These are phyloP conservation scores for Xiphophorus maculatus DNA, from an alignment of 2,113 vertebrate species.

Conservation along the genomic window DNA sequence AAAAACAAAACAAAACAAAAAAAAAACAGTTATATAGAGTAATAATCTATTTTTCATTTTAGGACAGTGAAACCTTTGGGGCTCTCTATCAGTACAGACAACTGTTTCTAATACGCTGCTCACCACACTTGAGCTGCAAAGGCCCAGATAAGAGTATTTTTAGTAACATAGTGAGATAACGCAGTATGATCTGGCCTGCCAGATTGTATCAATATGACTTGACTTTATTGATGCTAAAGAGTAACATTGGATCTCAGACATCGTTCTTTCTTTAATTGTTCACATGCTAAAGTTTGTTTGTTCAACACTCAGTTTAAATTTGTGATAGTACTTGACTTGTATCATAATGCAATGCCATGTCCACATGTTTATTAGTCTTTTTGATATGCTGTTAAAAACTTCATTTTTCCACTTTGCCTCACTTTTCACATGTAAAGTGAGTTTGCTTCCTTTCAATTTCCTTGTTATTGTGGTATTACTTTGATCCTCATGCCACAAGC, in stretches of 20 bases:
- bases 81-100: constrained; percentile 40
- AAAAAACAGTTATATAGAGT: neutral
- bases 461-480: neutral
- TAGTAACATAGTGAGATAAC: constrained; percentile 60
- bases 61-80: constrained; percentile 29
- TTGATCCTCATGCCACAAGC: neutral
- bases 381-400: too few species aligned
- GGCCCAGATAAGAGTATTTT: constrained; percentile 67
- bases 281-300: neutral
- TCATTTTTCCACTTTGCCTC: neutral
- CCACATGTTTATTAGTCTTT: too few species aligned
- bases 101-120: constrained; percentile 42
- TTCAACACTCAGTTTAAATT: too few species aligned
- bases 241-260: constrained; percentile 1
- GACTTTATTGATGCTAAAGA: constrained; percentile 13
- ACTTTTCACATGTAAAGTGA: neutral
- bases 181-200: constrained; percentile 33
- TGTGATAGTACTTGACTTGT: too few species aligned
- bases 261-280: neutral
- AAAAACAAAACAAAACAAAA: neutral
- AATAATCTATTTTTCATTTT: constrained; percentile 3
- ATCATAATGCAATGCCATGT: too few species aligned
- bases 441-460: neutral
- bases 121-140: constrained; percentile 30
- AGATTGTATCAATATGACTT: constrained; percentile 26